Base-by-base conservation (phyloP, 2,797 vertebrate genomes). In the Sphenodon punctatus region DNA sequence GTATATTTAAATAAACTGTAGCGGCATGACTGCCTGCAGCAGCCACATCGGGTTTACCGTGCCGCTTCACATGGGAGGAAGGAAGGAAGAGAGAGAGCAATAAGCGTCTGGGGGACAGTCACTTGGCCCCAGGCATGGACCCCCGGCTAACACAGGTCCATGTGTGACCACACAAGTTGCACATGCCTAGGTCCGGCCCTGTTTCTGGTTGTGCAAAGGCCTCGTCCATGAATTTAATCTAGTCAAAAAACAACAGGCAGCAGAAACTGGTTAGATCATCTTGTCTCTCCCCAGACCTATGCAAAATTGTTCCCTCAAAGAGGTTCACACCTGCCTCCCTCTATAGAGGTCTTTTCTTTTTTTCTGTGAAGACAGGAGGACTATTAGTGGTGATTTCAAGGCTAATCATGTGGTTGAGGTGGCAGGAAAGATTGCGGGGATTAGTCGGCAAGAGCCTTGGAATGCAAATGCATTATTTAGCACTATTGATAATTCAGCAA, bases 401-500 rank as follows among this genome's bases (percentile, higher is more conserved):
- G 72, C 34, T 68, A 16, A 48, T 75, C 75, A 51, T 25, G 27
- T 68, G 49, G 80, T 43, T 69, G 73, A 82, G 86, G 84, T 68
- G 73, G 75, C 64, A 85, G 75, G 73, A 1, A 3, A 20, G 12
- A 84, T 73, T 39, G 25, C 25, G 63, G 58, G 51, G 71, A 61
- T 87, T 78, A 84, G 75, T 79, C 88, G 84, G 86, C 82, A 76
- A 69, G 78, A 86, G 59, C 85, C 63, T 82, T 86, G 58, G 78
- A 88, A 75, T 80, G 78, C 80, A 65, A 39, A 81, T 89, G 75
- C 72, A 82, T 90, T 86, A 87, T 93, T 91, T 91, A 89, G 67
- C 77, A n/a, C 67, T 80, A 74, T 88, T 84, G 88, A 80, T 89
- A 80, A 68, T 87, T 86, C 86, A 77, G 58, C 5, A 3, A 70